Evolutionary conservation across 1,140 invertebrate species (phyloP).

Genomic region (Saxidomus purpurata): DNA sequence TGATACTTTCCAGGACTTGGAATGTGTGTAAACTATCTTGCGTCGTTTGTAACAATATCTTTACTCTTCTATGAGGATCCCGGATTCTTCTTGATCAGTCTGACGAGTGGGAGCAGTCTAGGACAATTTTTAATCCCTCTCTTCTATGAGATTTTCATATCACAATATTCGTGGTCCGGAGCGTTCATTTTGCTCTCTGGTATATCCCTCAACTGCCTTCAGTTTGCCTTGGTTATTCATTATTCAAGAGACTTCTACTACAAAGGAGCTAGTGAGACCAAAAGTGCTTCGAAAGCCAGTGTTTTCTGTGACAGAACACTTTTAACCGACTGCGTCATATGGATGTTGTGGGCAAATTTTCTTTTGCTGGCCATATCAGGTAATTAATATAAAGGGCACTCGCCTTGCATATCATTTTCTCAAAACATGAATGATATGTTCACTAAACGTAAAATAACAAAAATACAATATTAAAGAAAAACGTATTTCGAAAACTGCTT

Average conservation of each 20-base stretch:
- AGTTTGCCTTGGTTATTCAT: neutral
- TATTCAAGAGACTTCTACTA: neutral
- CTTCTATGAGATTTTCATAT: neutral
- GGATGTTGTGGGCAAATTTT: neutral
- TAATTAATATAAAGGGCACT: too few species aligned
- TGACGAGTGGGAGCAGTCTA: neutral
- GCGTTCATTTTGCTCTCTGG: neutral
- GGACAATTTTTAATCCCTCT: neutral
- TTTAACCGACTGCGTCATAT: neutral
- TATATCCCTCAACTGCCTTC: neutral
- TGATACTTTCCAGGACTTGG: neutral
- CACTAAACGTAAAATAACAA: too few species aligned
- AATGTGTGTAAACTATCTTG: neutral
- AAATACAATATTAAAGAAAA: too few species aligned
- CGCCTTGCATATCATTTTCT: too few species aligned
- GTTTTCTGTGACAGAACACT: neutral
- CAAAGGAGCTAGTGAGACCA: neutral
- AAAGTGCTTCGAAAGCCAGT: neutral
- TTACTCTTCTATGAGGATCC: neutral
- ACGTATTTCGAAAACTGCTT: too few species aligned
- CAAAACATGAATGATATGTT: too few species aligned
- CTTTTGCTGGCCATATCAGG: neutral
- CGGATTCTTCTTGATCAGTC: neutral
- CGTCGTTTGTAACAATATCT: neutral
- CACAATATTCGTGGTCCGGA: neutral